phyloP scores from a whole-genome alignment of 2,888 invertebrate genomes.

The Drosophila fungiperda region DNA sequence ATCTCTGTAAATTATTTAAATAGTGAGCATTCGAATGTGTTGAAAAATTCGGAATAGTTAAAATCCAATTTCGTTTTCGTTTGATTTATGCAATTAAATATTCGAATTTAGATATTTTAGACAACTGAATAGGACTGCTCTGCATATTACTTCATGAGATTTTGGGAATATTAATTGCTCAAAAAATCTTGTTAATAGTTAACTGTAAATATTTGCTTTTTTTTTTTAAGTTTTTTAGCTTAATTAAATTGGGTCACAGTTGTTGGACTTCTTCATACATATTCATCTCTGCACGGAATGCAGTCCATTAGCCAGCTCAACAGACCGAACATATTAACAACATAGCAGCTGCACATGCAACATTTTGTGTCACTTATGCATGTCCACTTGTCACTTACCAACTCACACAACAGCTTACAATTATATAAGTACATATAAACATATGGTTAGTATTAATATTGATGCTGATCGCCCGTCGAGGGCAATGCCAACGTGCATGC shows the following conservation, averaged over 20 bases:
- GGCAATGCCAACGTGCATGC: conserved; percentile 12
- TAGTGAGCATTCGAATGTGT: neutral
- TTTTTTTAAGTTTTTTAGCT: conserved; percentile 20
- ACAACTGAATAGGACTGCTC: neutral
- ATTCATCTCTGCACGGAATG: conserved; percentile 45
- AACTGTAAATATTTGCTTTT: neutral
- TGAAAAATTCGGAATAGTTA: neutral
- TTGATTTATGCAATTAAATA: neutral
- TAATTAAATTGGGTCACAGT: conserved; percentile 32
- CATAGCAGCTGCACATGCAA: conserved; percentile 54
- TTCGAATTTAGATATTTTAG: neutral
- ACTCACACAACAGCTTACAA: conserved; percentile 22
- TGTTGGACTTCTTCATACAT: neutral
- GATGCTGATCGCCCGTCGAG: conserved; percentile 27
- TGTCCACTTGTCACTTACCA: conserved; percentile 72
- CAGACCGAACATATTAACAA: conserved; percentile 27
- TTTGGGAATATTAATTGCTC: neutral
- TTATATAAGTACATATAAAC: conserved; percentile 6
- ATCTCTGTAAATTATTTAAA: neutral
- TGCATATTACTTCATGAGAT: neutral
- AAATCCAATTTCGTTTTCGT: neutral
- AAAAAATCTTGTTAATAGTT: neutral
- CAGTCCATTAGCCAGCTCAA: conserved; percentile 42
- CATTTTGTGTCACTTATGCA: conserved; percentile 73
- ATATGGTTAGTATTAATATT: conserved; percentile 55